Evolutionary conservation across 2,888 invertebrate species (phyloP), one percentile per base, ranked within the genome.

Genomic region (Theretra japonica): DNA sequence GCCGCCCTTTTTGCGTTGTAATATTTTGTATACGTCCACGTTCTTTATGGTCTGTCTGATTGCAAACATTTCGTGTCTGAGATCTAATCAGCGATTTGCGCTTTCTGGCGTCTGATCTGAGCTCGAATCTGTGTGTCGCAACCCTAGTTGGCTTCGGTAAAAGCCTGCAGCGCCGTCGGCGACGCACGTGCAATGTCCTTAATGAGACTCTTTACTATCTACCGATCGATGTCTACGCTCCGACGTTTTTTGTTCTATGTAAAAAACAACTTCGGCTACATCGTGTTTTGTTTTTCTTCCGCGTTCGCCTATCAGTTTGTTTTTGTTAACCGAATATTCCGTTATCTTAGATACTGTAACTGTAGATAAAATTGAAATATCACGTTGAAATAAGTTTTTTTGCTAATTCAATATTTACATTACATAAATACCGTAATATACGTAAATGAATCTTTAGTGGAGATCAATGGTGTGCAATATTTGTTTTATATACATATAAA

Each of bases 151-250:
- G 71, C n/a, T 73, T 57, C 71, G 70, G 76, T 74, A 75, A 76
- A 76, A 79, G 77, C 77, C 75, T 79, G 79, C 76, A 78, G 70
- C 72, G 86, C 92, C 91, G 83, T 79, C 80, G 90, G 92, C 92
- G 78, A 82, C 87, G 91, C 93, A 93, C 93, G 93, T 93, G 93
- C 90, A 86, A 81, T 78, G 78, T 76, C 81, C 81, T 83, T 90
- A 91, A 92, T 90, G 90, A 91, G 90, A 84, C 82, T 78, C 83
- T 84, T 80, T 76, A 76, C 85, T 89, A 90, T 91, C 92, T 89
- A 85, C 86, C 83, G 81, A 82, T 79, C 84, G 86, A 90, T 90
- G 74, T 68, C 70, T 72, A 65, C 68, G 73, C 62, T 57, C 68
- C 58, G 62, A 25, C 56, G 33, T 57, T 72, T 68, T 72, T 68